Evolutionary conservation across 2,113 vertebrate species (phyloP).

Genomic region (Apteryx owenii): DNA sequence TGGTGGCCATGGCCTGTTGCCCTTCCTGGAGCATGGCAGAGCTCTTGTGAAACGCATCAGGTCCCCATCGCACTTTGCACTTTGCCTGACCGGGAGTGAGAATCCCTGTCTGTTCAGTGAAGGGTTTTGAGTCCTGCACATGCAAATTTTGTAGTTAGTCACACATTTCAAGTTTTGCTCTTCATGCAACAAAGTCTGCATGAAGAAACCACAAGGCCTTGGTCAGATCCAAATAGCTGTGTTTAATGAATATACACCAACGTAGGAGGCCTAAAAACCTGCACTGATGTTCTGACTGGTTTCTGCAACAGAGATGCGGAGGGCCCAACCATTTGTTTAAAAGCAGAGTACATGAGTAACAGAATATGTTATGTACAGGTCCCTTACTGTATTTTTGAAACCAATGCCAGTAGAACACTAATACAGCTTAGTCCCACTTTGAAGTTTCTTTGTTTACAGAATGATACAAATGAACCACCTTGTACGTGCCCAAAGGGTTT

Average conservation of each 20-base stretch:
- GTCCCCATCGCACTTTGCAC: accelerated
- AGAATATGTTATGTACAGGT: not conserved
- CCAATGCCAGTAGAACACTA: not conserved
- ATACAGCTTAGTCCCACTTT: not conserved
- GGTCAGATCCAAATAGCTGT: slow-evolving; percentile 20
- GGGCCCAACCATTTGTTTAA: not conserved
- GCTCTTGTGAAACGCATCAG: not conserved
- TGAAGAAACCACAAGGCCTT: slow-evolving; percentile 35
- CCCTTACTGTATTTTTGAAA: not conserved
- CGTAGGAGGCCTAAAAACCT: slow-evolving; percentile 14
- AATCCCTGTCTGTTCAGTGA: not conserved
- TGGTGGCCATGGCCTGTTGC: accelerated
- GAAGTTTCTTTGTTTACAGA: not conserved
- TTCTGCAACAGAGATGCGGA: not conserved
- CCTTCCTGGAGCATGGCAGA: not conserved
- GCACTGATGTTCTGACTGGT: not conserved
- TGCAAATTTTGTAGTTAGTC: slow-evolving; percentile 16
- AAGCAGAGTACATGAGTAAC: not conserved
- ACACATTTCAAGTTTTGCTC: slow-evolving; percentile 37
- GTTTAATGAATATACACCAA: slow-evolving; percentile 22
- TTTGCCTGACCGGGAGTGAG: not conserved
- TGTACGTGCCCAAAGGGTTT: not conserved
- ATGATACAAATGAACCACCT: not conserved
- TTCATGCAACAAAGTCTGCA: slow-evolving; percentile 37
- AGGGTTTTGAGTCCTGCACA: not conserved